A percentile compares a stretch with the other conserved stretches of the same genome.
Evolutionary conservation across 2,113 vertebrate species (phyloP).

Genomic region (Psilopogon haemacephalus): DNA sequence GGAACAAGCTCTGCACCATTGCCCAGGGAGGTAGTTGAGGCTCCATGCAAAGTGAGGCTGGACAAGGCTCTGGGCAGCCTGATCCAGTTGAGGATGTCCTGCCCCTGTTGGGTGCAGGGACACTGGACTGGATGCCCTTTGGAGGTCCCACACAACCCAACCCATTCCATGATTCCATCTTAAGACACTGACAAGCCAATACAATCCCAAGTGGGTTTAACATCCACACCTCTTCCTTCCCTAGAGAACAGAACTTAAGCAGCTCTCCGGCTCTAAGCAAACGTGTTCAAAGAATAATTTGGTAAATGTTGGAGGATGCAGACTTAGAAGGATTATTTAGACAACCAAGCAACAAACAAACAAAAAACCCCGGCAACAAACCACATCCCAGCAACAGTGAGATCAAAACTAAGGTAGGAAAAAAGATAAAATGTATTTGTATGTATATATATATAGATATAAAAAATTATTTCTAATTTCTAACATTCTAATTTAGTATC

Average conservation of each 20-base stretch:
- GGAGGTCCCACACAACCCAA: no score
- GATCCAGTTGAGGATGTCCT: no score
- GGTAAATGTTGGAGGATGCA: neutral
- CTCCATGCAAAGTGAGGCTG: no score
- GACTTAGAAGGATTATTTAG: neutral
- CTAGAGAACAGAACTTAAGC: neutral
- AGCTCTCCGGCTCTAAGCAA: neutral
- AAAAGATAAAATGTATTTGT: no score
- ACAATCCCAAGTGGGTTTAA: neutral
- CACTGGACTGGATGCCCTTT: no score
- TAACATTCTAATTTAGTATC: neutral
- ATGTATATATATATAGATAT: no score
- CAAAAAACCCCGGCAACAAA: neutral
- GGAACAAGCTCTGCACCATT: no score
- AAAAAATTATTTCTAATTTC: neutral
- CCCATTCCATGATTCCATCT: neutral
- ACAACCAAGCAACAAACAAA: neutral
- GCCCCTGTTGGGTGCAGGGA: no score
- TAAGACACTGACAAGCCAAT: neutral
- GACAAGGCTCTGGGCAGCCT: no score
- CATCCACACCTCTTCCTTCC: neutral
- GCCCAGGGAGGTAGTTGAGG: no score
- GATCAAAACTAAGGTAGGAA: rapidly evolving
- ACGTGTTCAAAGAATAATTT: neutral
- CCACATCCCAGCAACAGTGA: neutral